Evolutionary conservation across 2,113 vertebrate species (phyloP), one percentile per base, ranked within the genome.

Genomic region (Grammomys surdaster): DNA sequence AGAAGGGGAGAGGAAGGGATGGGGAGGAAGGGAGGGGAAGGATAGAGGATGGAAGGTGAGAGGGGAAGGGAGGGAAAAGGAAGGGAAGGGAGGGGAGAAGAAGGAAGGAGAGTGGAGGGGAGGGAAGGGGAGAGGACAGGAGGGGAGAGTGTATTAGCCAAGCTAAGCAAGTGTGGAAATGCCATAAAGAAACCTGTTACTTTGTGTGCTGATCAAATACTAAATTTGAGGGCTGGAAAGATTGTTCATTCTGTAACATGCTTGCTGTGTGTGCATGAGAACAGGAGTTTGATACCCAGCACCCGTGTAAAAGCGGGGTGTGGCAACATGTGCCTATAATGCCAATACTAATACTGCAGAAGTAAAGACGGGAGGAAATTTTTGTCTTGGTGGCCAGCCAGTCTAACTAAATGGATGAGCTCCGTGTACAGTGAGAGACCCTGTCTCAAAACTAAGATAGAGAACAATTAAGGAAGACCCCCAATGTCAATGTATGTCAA

Each of bases 1-100:
- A 26, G 20, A 13, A 36, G 67, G 26, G 9, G 31, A 69, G 24
- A 16, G 13, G 9, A 11, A 5, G 5, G 12, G 1, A 11, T 3
- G 10, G 65, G 12, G 4, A 28, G 26, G 8, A 3, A 9, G 24
- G 28, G 8, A 0, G 11, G 26, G 11, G 13, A 12, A 9, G 28
- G 12, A 28, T 4, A 63, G 24, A 9, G 26, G 28, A 36, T 13
- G 67, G 13, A 12, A 69, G 12, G 26, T 6, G 13, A 48, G 7
- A 4, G 28, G 7, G 17, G 76, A 16, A 31, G n/a, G 28, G 12
- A 16, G 12, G 26, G 22, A 10, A 5, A 10, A 24, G 1, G 7
- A 43, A 22, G 40, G 22, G 6, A 58, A 5, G 5, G 73, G 20
- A 14, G 3, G 10, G 36, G 11, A 24, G 36, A 26, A 22, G 3